Evolutionary conservation across 2,113 vertebrate species (phyloP).

Genomic region (Python bivittatus): DNA sequence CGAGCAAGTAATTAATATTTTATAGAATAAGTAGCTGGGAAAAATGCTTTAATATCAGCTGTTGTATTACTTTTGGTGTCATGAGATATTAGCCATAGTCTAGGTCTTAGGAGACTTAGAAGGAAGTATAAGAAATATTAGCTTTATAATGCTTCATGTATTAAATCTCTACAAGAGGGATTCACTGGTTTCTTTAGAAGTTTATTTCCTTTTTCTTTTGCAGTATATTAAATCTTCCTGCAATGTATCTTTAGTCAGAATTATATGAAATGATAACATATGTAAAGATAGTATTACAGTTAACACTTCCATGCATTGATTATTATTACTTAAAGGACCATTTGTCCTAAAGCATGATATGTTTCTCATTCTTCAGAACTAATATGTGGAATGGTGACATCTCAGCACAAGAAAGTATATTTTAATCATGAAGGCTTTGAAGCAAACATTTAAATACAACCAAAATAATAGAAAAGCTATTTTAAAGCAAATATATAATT

Average conservation of each 20-base stretch:
- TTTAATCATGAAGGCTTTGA: background rate
- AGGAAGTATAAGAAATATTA: constrained; percentile 77
- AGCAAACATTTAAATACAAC: background rate
- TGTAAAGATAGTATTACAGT: background rate
- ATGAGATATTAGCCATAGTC: constrained; percentile 79
- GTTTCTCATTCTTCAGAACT: constrained; percentile 27
- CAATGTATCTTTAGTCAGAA: constrained; percentile 32
- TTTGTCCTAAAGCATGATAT: constrained; percentile 30
- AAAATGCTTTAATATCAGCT: constrained; percentile 80
- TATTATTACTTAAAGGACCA: constrained; percentile 28
- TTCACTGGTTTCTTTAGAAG: constrained; percentile 14
- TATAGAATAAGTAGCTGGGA: constrained; percentile 85
- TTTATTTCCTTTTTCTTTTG: constrained; percentile 51
- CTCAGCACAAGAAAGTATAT: background rate
- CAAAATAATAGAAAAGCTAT: background rate
- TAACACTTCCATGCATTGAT: background rate
- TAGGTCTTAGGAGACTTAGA: constrained; percentile 72
- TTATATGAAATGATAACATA: background rate
- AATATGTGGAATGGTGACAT: background rate
- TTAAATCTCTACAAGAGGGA: constrained; percentile 57
- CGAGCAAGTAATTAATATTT: constrained; percentile 86
- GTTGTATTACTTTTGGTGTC: constrained; percentile 78
- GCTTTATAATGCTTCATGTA: constrained; percentile 69
- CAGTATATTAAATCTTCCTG: constrained; percentile 25
- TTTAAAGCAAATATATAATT: background rate